Evolutionary conservation across 1,140 invertebrate species (phyloP), one percentile per base, ranked within the genome.

Genomic region (Danaus plexippus): DNA sequence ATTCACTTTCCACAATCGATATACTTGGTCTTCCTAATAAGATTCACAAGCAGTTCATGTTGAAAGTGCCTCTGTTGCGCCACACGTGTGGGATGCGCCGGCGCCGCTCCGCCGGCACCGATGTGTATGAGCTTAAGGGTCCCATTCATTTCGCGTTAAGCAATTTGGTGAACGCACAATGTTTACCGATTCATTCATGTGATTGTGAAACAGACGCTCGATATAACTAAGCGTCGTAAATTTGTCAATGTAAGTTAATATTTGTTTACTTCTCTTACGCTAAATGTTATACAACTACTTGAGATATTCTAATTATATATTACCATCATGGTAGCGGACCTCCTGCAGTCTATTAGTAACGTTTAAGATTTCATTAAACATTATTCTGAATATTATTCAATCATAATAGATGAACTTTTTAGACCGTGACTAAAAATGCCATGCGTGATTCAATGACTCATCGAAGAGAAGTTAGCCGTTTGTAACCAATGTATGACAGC

Each of bases 61-160:
- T 69, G 80, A 80, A 81, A 81, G 77, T 76, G 73, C 75, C 71
- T 75, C 76, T 72, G 73, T 86, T 85, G 69, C 80, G 80, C 74
- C 79, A 86, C 71, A 77, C 57, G 80, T 84, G 83, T 86, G 81
- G 81, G 83, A 85, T 83, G 75, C 66, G 73, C 64, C 59, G 80
- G 81, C 83, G 82, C 77, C 80, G 69, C 50, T 64, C 70, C 61
- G 69, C 69, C 70, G 71, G 63, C 63, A 71, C 66, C 73, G 68
- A 71, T 64, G 69, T 68, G 62, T 61, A 61, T 52, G 40, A 48
- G 73, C 75, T 79, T 80, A 75, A 80, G 77, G 74, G 71, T 78
- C 72, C 71, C 80, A 86, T 84, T 86, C 80, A 84, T 85, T 82
- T 80, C 64, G 80, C 75, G 73, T 86, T 82, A 77, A 79, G 83